Conservation (phyloP, 2,888 invertebrate species). For the Troides aeacus region DNA sequence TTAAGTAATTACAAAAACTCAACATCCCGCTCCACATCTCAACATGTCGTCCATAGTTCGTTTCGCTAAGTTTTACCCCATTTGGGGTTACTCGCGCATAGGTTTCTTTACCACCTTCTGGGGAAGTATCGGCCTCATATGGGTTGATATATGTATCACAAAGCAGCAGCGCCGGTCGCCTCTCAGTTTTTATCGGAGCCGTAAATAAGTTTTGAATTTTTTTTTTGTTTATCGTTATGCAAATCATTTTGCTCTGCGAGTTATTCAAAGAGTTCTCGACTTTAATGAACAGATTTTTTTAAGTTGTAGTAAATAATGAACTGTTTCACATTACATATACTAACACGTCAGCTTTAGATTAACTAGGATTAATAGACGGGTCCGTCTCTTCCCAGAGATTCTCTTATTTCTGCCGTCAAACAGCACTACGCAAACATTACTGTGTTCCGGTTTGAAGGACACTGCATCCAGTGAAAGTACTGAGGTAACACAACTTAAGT, state of each 20-base stretch:
- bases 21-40: background rate
- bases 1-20: constrained; percentile 11
- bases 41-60: background rate
- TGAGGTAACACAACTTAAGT: no score
- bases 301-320: no score
- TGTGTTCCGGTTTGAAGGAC: no score
- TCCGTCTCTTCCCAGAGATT: no score
- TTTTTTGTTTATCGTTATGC: constrained; percentile 16
- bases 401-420: no score
- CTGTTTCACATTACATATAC: no score
- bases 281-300: no score
- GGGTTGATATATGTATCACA: constrained; percentile 16
- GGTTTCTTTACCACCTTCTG: constrained; percentile 3
- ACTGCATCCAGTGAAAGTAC: no score
- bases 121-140: constrained; percentile 11
- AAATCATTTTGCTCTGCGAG: constrained; percentile 9
- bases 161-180: background rate
- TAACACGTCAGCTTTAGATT: no score
- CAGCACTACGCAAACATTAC: no score
- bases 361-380: no score
- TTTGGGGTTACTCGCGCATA: constrained; percentile 5
- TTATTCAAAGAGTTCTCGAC: no score
- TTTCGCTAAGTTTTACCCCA: background rate
- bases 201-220: constrained; percentile 5
- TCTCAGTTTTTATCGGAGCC: background rate